phyloP scores from a whole-genome alignment of 2,888 invertebrate genomes.

The Tyria jacobaeae region DNA sequence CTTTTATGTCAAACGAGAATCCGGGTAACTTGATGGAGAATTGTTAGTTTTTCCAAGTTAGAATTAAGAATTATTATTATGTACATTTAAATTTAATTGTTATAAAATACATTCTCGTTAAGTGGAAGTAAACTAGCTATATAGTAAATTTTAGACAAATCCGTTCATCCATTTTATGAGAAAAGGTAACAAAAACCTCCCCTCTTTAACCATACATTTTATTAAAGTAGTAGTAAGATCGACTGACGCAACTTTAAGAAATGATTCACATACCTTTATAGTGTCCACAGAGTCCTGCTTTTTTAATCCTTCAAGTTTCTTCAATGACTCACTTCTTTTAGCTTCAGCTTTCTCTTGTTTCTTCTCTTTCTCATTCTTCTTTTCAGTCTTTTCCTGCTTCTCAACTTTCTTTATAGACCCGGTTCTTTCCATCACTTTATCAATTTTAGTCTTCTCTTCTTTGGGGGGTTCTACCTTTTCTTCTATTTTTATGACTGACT shows the following conservation, averaged over 20 bases:
- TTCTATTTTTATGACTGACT: constrained; percentile 66
- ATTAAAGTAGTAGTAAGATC: too few relatives aligned
- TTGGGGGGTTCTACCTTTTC: constrained; percentile 49
- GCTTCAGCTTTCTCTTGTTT: constrained; percentile 74
- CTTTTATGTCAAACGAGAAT: too few relatives aligned
- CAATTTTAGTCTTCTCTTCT: constrained; percentile 49
- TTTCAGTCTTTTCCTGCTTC: constrained; percentile 64
- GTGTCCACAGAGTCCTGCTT: constrained; percentile 77
- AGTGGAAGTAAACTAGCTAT: too few relatives aligned
- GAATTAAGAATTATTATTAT: too few relatives aligned
- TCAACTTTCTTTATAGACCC: constrained; percentile 71
- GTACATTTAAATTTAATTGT: too few relatives aligned
- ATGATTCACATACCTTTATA: constrained; percentile 67
- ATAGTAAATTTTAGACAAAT: too few relatives aligned
- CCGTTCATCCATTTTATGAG: too few relatives aligned
- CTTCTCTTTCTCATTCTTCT: constrained; percentile 64
- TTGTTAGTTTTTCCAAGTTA: too few relatives aligned
- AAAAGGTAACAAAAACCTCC: too few relatives aligned
- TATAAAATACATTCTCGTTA: too few relatives aligned
- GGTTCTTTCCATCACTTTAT: constrained; percentile 64
- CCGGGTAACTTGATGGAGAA: too few relatives aligned
- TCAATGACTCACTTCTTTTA: constrained; percentile 71
- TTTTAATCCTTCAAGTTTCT: constrained; percentile 71
- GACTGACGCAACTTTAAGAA: neutral
- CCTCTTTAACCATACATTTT: too few relatives aligned